Evolutionary conservation across 2,113 vertebrate genomes (phyloP).

Genomic region (Xiphorhynchus elegans): DNA sequence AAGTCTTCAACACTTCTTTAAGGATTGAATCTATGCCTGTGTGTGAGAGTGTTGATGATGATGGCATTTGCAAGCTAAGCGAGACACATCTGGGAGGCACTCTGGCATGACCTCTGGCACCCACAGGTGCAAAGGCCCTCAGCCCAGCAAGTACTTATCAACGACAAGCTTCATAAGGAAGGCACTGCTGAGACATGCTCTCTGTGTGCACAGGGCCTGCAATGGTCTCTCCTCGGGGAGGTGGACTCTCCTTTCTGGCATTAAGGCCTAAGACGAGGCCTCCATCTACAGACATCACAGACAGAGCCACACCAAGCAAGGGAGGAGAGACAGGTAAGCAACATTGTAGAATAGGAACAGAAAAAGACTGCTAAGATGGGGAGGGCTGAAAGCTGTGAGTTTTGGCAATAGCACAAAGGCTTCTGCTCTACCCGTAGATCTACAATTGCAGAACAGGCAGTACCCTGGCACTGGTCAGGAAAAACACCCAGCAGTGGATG

Average conservation of each 20-base stretch:
- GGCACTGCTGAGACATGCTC: background rate
- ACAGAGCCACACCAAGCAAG: background rate
- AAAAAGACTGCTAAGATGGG: background rate
- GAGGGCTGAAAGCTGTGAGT: background rate
- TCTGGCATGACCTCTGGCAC: background rate
- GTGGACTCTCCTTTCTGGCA: background rate
- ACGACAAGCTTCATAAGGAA: background rate
- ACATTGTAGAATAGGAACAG: background rate
- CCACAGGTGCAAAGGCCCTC: background rate
- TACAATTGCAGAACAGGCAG: background rate
- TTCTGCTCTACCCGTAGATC: background rate
- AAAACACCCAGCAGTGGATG: background rate
- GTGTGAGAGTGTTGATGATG: background rate
- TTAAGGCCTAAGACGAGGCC: background rate
- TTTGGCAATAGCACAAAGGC: background rate
- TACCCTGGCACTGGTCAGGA: background rate
- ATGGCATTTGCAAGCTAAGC: rapidly evolving
- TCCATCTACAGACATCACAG: background rate
- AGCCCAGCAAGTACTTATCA: background rate
- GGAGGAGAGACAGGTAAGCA: background rate
- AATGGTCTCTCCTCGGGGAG: background rate
- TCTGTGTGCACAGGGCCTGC: too few species aligned
- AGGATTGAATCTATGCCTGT: background rate
- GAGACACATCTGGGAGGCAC: background rate
- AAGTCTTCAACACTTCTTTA: background rate